Evolutionary conservation across 1,140 invertebrate genomes (phyloP).

Genomic region (Drosophila nasuta): DNA sequence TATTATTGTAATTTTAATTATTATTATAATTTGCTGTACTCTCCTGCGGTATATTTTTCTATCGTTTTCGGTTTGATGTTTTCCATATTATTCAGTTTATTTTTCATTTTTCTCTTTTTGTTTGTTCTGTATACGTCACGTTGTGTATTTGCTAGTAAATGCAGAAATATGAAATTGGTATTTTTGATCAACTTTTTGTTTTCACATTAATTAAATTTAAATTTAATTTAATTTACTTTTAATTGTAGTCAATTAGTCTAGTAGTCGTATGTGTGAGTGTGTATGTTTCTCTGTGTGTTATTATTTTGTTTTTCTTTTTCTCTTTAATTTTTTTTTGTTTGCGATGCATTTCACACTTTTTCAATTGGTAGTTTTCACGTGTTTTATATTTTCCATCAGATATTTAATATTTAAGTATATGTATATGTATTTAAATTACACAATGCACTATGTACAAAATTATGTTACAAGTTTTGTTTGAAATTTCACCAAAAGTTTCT

Average conservation of each 20-base stretch:
- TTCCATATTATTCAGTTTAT: not conserved
- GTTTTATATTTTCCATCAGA: not conserved
- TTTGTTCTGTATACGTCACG: constrained; percentile 23
- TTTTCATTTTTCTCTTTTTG: too few species aligned
- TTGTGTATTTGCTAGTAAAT: constrained; percentile 79
- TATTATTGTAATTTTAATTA: constrained; percentile 19
- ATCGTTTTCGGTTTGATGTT: constrained; percentile 15
- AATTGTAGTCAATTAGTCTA: constrained; percentile 77
- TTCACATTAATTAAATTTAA: constrained; percentile 52
- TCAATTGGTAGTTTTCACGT: not conserved
- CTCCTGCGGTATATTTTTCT: constrained; percentile 42
- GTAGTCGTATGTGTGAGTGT: constrained; percentile 53
- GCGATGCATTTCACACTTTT: not conserved
- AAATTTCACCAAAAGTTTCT: constrained; percentile 73
- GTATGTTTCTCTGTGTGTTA: constrained; percentile 11
- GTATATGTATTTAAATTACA: constrained; percentile 69
- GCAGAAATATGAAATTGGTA: constrained; percentile 78
- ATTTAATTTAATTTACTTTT: constrained; percentile 62
- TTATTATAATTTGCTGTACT: constrained; percentile 43
- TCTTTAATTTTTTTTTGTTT: constrained; percentile 17
- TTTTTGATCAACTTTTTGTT: constrained; percentile 59
- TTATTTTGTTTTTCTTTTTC: not conserved
- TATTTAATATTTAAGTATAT: constrained; percentile 47
- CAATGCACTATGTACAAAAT: constrained; percentile 76
- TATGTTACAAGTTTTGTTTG: constrained; percentile 72